Percentiles rank a stretch among this genome's conserved stretches.
Evolutionary conservation across 1,140 invertebrate genomes (phyloP).

Genomic region (Caligus rogercresseyi): DNA sequence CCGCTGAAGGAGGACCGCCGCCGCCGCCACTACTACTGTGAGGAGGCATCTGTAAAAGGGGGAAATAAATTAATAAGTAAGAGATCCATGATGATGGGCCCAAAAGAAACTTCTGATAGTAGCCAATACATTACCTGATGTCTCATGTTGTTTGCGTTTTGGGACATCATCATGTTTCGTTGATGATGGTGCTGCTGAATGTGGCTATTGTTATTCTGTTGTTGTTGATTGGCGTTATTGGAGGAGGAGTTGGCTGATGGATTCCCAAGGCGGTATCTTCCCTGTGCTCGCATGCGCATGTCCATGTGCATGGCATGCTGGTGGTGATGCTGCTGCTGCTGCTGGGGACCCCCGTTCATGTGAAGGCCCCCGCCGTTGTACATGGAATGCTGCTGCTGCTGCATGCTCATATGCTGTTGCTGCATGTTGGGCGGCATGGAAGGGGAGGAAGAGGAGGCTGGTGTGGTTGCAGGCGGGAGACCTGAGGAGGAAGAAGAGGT

Average conservation of each 20-base stretch:
- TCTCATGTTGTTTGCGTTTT: slow-evolving; percentile 7
- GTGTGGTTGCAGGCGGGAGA: neutral
- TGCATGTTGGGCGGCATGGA: neutral
- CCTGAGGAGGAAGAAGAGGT: neutral
- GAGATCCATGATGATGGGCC: neutral
- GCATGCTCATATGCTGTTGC: no score
- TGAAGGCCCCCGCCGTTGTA: neutral
- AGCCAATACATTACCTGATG: slow-evolving; percentile 6
- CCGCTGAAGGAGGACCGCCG: no score
- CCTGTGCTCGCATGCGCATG: slow-evolving; percentile 8
- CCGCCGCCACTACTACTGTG: neutral
- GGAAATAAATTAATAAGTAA: neutral
- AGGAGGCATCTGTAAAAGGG: slow-evolving; percentile 6
- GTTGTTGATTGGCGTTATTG: neutral
- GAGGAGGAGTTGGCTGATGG: slow-evolving; percentile 5
- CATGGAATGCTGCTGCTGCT: neutral
- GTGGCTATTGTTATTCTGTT: neutral
- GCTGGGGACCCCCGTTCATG: neutral
- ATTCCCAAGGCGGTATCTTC: slow-evolving; percentile 7
- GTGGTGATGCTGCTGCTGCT: no score
- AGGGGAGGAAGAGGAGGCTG: neutral
- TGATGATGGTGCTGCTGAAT: neutral
- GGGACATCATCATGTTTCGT: neutral
- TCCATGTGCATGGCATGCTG: neutral
- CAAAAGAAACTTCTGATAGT: no score